phyloP scores from a whole-genome alignment of 1,140 invertebrate species.

The Muscidifurax raptorellus region DNA sequence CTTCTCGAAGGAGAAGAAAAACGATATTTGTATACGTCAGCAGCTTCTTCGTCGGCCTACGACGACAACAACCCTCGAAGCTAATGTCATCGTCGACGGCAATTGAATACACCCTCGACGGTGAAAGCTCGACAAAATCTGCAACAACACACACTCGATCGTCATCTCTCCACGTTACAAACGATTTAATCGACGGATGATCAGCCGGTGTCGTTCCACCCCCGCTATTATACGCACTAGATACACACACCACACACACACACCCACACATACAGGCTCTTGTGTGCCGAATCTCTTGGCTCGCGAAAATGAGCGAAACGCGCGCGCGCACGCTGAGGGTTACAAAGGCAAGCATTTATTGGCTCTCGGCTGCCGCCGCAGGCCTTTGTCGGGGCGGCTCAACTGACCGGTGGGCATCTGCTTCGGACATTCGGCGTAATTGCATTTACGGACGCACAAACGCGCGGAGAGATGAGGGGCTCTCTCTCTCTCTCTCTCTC shows the following conservation, averaged over 20 bases:
- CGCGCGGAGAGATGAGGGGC: not conserved
- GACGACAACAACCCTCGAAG: too few species aligned
- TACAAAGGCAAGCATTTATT: conserved; percentile 39
- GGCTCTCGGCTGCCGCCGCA: not conserved
- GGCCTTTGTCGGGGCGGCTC: conserved; percentile 17
- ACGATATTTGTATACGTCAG: too few species aligned
- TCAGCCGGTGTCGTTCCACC: conserved; percentile 1
- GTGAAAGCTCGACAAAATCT: not conserved
- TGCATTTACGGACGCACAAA: conserved; percentile 62
- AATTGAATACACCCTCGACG: too few species aligned
- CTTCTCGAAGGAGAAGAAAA: too few species aligned
- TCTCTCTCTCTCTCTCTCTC: not conserved
- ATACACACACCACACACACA: not conserved
- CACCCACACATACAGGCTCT: not conserved
- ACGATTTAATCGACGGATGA: conserved; percentile 46
- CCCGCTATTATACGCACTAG: not conserved
- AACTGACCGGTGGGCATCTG: conserved; percentile 69
- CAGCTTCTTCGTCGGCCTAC: too few species aligned
- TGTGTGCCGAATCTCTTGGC: not conserved
- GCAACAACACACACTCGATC: not conserved
- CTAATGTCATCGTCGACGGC: too few species aligned
- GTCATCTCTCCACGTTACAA: conserved; percentile 22
- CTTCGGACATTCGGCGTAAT: conserved; percentile 70
- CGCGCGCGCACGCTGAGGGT: conserved; percentile 4
- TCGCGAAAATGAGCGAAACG: conserved; percentile 27